phyloP scores from a whole-genome alignment of 1,140 invertebrate genomes.

The Gyrodactylus bullatarudis region DNA sequence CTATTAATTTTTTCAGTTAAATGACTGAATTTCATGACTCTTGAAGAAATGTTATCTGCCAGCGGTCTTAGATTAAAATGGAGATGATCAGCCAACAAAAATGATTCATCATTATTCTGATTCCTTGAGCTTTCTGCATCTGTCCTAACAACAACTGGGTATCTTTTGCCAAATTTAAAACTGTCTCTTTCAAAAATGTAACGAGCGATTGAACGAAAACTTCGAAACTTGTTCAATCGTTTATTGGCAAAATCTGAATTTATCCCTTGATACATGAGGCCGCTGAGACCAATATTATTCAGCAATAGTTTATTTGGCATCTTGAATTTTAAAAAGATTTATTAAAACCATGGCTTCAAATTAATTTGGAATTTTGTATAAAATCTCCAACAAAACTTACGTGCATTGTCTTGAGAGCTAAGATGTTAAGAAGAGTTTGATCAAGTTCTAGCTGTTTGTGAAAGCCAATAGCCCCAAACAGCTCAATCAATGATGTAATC shows the following conservation, averaged over 20 bases:
- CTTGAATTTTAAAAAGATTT: neutral
- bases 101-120: neutral
- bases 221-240: neutral
- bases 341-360: no score
- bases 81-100: neutral
- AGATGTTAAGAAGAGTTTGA: neutral
- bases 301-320: neutral
- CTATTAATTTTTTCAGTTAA: neutral
- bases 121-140: neutral
- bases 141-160: neutral
- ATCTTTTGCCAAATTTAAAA: neutral
- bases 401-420: neutral
- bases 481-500: neutral
- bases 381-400: no score
- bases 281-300: neutral
- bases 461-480: neutral
- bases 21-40: neutral
- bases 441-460: neutral
- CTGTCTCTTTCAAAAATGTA: neutral
- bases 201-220: neutral
- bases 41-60: neutral
- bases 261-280: neutral
- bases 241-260: neutral
- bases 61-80: neutral
- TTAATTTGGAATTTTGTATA: no score